These are phyloP conservation scores for Myrmophylax atrothorax DNA, from an alignment of 2,113 vertebrate species.

Conservation along the genomic window DNA sequence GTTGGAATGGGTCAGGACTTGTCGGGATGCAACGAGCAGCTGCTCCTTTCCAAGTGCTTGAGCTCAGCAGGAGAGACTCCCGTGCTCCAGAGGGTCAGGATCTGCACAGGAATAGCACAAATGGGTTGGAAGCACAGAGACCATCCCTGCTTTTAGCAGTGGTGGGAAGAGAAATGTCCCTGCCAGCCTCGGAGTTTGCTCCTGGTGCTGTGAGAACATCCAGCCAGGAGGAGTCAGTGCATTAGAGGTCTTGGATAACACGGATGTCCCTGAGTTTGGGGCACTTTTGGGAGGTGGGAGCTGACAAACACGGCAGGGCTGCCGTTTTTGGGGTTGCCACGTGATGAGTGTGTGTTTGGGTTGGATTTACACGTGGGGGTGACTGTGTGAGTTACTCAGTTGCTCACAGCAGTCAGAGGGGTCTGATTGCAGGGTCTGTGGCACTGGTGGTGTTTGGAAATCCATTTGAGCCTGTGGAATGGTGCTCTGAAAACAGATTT, in stretches of 20 bases:
- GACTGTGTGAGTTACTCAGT: neutral
- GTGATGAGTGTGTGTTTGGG: neutral
- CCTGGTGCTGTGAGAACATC: neutral
- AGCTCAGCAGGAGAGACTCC: neutral
- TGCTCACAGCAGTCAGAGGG: neutral
- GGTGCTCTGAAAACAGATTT: neutral
- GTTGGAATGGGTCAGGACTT: conserved; percentile 14
- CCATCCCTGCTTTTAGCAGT: neutral
- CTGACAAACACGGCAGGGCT: accelerated
- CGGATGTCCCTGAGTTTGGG: neutral
- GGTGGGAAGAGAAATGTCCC: neutral
- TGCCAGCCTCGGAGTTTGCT: neutral
- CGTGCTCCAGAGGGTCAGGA: neutral
- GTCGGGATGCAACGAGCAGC: neutral
- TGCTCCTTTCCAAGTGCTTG: neutral
- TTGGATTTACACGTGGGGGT: neutral
- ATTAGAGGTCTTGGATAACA: neutral
- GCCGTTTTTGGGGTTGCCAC: neutral
- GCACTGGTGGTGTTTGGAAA: neutral
- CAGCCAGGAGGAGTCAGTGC: neutral
- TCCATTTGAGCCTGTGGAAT: neutral
- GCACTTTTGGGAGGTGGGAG: neutral
- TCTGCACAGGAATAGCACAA: neutral
- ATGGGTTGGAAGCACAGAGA: neutral
- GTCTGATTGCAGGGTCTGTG: neutral